Percentiles rank a stretch among this genome's conserved stretches.
Evolutionary conservation across 2,888 invertebrate species (phyloP).

Genomic region (Parasteatoda lunata): DNA sequence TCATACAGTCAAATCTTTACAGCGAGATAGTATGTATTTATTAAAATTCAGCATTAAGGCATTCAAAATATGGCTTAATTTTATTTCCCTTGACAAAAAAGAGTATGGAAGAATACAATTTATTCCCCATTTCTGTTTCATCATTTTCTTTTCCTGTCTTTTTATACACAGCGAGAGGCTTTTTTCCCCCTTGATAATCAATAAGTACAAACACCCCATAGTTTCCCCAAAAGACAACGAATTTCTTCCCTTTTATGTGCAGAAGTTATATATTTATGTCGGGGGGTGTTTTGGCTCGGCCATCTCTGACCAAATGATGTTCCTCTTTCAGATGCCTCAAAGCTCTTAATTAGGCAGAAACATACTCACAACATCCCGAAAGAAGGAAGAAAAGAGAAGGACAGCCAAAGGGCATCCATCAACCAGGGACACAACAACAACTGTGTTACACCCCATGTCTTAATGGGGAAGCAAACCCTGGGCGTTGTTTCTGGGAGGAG

Average conservation of each 20-base stretch:
- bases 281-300: neutral
- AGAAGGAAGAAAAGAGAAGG: neutral
- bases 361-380: neutral
- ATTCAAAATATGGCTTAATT: too few species aligned
- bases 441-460: neutral
- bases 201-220: too few species aligned
- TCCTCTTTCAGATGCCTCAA: neutral
- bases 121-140: too few species aligned
- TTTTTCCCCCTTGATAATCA: too few species aligned
- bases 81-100: too few species aligned
- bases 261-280: neutral
- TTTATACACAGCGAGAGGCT: too few species aligned
- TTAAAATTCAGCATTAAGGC: too few species aligned
- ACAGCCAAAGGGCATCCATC: neutral
- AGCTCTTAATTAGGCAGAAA: neutral
- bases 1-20: too few species aligned
- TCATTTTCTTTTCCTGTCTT: too few species aligned
- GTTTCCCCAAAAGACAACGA: too few species aligned
- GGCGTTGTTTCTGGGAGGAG: neutral
- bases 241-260: neutral
- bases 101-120: too few species aligned
- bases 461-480: constrained; percentile 5
- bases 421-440: neutral
- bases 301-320: neutral
- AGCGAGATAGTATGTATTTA: too few species aligned